Evolutionary conservation across 2,113 vertebrate genomes (phyloP).

Genomic region (Glaucomys volans): DNA sequence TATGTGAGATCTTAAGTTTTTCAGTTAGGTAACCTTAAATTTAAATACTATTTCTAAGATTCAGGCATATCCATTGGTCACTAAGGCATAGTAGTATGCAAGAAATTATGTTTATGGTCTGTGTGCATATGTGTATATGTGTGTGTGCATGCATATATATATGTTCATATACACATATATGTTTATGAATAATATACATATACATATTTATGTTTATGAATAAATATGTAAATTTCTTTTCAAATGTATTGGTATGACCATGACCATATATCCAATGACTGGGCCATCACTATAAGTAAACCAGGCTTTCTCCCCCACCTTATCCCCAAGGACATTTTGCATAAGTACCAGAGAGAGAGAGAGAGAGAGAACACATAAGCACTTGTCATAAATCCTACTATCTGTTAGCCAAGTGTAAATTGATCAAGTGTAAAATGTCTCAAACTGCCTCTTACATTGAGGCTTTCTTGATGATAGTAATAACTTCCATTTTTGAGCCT

Average conservation of each 20-base stretch:
- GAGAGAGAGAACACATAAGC: too few species aligned
- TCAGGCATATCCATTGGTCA: not conserved
- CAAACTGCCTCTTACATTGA: not conserved
- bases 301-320: not conserved
- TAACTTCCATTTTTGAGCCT: not conserved
- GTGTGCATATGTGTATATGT: not conserved
- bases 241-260: not conserved
- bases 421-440: too few species aligned
- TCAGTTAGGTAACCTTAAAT: not conserved
- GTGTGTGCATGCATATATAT: too few species aligned
- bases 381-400: too few species aligned
- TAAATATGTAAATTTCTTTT: not conserved
- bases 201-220: not conserved
- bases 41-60: constrained; percentile 23
- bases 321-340: too few species aligned
- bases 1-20: not conserved
- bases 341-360: too few species aligned
- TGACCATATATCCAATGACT: not conserved
- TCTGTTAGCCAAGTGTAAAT: too few species aligned
- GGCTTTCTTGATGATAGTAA: not conserved
- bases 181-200: not conserved
- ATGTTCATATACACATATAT: not conserved
- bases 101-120: not conserved
- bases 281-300: not conserved
- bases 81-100: not conserved